Evolutionary conservation across 2,888 invertebrate species (phyloP).

Genomic region (Volucella inflata): DNA sequence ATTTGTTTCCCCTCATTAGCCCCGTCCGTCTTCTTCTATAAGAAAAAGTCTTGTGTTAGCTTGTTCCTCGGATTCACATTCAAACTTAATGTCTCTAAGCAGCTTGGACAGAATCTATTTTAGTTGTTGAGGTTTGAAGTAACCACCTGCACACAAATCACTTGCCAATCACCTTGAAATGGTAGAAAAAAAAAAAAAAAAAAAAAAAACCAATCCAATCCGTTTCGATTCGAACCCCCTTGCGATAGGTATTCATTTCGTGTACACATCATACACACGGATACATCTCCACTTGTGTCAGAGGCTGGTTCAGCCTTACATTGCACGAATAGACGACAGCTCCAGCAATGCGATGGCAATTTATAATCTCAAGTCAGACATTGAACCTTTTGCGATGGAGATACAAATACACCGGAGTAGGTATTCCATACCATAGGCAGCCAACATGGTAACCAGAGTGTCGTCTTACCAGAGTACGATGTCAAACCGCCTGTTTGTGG

Average conservation of each 20-base stretch:
- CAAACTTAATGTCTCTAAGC: too few relatives aligned
- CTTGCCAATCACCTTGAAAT: slow-evolving; percentile 68
- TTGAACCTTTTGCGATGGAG: slow-evolving; percentile 45
- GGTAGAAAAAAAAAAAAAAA: slow-evolving; percentile 34
- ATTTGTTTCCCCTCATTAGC: slow-evolving; percentile 36
- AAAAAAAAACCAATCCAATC: slow-evolving; percentile 2
- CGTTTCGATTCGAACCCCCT: neutral
- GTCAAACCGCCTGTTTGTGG: neutral
- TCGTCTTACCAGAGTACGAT: too few relatives aligned
- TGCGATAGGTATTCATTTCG: slow-evolving; percentile 68
- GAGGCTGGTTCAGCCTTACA: too few relatives aligned
- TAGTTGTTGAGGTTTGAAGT: too few relatives aligned
- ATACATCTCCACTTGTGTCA: too few relatives aligned
- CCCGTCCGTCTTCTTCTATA: too few relatives aligned
- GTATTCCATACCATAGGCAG: too few relatives aligned
- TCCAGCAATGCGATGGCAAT: too few relatives aligned
- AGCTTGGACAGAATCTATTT: too few relatives aligned
- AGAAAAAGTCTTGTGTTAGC: slow-evolving; percentile 51
- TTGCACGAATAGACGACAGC: too few relatives aligned
- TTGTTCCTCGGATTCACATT: slow-evolving; percentile 32
- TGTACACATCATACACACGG: slow-evolving; percentile 15
- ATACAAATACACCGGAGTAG: too few relatives aligned
- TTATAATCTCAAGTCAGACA: slow-evolving; percentile 44
- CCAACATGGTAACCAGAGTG: too few relatives aligned
- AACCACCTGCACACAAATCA: slow-evolving; percentile 34